A percentile compares a stretch with the other conserved stretches of the same genome.
Conservation (phyloP, 2,888 invertebrate genomes). For the Calephelis perditalis region DNA sequence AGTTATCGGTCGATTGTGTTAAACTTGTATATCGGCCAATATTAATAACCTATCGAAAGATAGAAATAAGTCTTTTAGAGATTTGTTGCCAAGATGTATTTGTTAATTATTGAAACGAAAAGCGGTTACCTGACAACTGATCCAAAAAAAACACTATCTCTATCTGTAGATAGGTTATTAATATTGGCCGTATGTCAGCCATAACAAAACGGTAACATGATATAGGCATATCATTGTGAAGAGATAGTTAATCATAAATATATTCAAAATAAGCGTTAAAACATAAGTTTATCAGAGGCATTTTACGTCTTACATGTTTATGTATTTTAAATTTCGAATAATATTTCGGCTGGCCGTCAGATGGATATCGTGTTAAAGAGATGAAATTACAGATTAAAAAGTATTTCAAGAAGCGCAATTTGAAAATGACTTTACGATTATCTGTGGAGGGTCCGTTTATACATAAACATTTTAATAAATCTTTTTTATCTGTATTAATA, state of each 20-base stretch:
- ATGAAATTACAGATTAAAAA: constrained; percentile 10
- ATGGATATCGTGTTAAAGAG: constrained; percentile 9
- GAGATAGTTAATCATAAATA: neutral
- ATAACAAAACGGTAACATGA: no score
- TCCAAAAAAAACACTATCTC: no score
- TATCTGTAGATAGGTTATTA: no score
- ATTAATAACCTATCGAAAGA: no score
- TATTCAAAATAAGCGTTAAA: constrained; percentile 1
- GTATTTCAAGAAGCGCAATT: constrained; percentile 9
- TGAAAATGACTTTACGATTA: neutral
- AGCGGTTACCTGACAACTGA: no score
- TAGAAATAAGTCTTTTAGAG: no score
- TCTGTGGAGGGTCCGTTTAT: constrained; percentile 1
- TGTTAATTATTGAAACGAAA: no score
- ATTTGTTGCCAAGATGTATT: no score
- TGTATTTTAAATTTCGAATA: constrained; percentile 2
- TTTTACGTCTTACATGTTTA: neutral
- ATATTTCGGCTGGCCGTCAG: constrained; percentile 3
- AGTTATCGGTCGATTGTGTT: no score
- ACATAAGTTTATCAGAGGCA: neutral
- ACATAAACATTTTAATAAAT: neutral
- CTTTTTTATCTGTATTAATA: constrained; percentile 2
- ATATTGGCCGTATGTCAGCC: no score
- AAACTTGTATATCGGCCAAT: no score
- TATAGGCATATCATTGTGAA: neutral